phyloP scores from a whole-genome alignment of 2,113 vertebrate genomes.

The Rhinichthys klamathensis region DNA sequence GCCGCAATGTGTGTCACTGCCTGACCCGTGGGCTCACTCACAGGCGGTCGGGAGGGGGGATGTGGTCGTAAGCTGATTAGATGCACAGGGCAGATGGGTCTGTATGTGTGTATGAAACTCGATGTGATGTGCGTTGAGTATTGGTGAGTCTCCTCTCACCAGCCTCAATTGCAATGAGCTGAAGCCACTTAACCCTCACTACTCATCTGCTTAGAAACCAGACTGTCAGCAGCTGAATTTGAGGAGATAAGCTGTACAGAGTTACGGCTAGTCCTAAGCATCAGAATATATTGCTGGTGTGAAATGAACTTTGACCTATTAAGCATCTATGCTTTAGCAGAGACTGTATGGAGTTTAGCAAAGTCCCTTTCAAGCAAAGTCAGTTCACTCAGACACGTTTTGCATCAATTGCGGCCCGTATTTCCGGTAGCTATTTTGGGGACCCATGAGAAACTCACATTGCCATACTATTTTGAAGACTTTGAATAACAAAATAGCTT shows the following conservation, averaged over 20 bases:
- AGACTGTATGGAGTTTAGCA: not conserved
- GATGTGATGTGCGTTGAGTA: slow-evolving; percentile 19
- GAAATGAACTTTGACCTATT: slow-evolving; percentile 8
- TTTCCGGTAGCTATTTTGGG: not conserved
- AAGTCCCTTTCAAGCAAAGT: not conserved
- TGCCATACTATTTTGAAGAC: not conserved
- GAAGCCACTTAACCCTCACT: slow-evolving; percentile 10
- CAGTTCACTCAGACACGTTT: not conserved
- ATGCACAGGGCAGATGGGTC: slow-evolving; percentile 43
- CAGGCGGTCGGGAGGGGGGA: slow-evolving; percentile 22
- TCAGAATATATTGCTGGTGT: not conserved
- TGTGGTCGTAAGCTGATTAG: slow-evolving; percentile 60
- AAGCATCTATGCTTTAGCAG: not conserved
- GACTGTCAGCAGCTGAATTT: not conserved
- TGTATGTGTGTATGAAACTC: not conserved
- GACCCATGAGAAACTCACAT: not conserved
- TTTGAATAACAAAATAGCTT: not conserved
- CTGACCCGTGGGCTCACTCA: slow-evolving; percentile 46
- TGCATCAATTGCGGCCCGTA: not conserved
- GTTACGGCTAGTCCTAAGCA: not conserved
- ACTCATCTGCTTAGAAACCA: slow-evolving; percentile 30
- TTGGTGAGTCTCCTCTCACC: slow-evolving; percentile 11
- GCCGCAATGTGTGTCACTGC: slow-evolving; percentile 55
- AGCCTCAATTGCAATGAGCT: not conserved
- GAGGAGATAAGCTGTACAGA: slow-evolving; percentile 17